Evolutionary conservation across 2,113 vertebrate species (phyloP), one percentile per base, ranked within the genome.

Genomic region (Ochotona curzoniae): DNA sequence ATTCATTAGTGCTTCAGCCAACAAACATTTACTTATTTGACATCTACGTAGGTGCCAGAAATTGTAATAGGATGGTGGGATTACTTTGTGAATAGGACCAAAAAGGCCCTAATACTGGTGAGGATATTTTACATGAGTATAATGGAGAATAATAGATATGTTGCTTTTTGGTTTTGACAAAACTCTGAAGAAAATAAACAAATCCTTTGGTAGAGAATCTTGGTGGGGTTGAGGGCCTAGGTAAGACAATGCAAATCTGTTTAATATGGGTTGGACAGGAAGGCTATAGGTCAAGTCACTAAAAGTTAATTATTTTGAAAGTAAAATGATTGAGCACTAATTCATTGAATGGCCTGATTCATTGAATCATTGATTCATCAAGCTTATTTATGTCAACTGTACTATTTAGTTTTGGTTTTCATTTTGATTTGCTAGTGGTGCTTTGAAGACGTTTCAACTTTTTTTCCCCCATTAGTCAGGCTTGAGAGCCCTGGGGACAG

Each of bases 351-450:
- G 69, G 30, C n/a, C 23, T 66, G 83, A 83, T 85, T 74, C 28
- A 79, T 3, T 28, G n/a, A 85, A 82, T 26, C 73, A 70, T 35
- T 67, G 70, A 94, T 83, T 87, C 25, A 81, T 74, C 67, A 66
- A 84, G 32, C 17, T 96, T 91, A 79, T 90, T 93, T 95, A 32
- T 95, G 25, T 74, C 91, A 69, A 87, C n/a, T 51, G 9, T 63
- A 66, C 44, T 63, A 32, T 83, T 96, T 87, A 91, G 63, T 89
- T 95, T 90, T 95, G 82, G 35, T 80, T 95, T 93, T 89, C 47
- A 80, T 96, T 96, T 95, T 74, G 44, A 94, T 82, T 96, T 96
- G 89, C 73, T 94, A 82, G 67, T 60, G 70, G 54, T 44, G 78
- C 93, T 94, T 93, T 91, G 63, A 94, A 35, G 38, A 38, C 23